These are phyloP conservation scores for Drosophila sucinea DNA, from an alignment of 1,140 invertebrate genomes.

Conservation along the genomic window DNA sequence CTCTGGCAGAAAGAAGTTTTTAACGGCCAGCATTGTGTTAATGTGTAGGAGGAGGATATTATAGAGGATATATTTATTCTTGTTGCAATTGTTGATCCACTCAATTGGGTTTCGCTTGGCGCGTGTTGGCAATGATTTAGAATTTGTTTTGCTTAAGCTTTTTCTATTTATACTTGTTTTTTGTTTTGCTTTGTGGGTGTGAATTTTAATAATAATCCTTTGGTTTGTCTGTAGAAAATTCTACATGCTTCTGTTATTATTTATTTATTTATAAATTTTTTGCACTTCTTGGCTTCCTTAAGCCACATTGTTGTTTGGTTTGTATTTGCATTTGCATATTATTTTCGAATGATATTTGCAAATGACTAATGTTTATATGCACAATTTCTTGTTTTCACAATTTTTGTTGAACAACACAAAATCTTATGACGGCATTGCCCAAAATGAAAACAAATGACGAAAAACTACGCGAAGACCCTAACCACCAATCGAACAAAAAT, in stretches of 20 bases:
- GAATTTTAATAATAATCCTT: slow-evolving; percentile 58
- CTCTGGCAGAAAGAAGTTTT: slow-evolving; percentile 88
- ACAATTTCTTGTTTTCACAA: slow-evolving; percentile 42
- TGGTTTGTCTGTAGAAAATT: slow-evolving; percentile 14
- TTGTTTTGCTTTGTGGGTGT: slow-evolving; percentile 27
- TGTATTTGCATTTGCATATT: slow-evolving; percentile 56
- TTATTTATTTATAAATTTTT: slow-evolving; percentile 44
- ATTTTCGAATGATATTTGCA: slow-evolving; percentile 30
- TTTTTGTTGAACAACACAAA: slow-evolving; percentile 33
- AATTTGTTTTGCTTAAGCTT: slow-evolving; percentile 10
- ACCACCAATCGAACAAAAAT: slow-evolving; percentile 17
- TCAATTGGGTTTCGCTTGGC: slow-evolving; percentile 30
- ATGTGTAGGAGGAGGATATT: slow-evolving; percentile 6
- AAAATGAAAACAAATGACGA: slow-evolving; percentile 42
- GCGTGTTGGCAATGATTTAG: slow-evolving; percentile 70
- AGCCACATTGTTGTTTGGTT: slow-evolving; percentile 57
- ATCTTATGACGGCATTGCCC: slow-evolving; percentile 27
- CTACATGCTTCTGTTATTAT: slow-evolving; percentile 45
- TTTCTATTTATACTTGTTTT: slow-evolving; percentile 35
- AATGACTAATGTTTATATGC: slow-evolving; percentile 61
- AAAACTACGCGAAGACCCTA: slow-evolving; percentile 62
- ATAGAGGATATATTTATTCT: neutral
- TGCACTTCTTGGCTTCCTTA: slow-evolving; percentile 70
- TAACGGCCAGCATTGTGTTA: slow-evolving; percentile 85
- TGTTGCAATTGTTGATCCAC: slow-evolving; percentile 36